phyloP scores from a whole-genome alignment of 2,888 invertebrate genomes.

The Limnephilus lunatus region DNA sequence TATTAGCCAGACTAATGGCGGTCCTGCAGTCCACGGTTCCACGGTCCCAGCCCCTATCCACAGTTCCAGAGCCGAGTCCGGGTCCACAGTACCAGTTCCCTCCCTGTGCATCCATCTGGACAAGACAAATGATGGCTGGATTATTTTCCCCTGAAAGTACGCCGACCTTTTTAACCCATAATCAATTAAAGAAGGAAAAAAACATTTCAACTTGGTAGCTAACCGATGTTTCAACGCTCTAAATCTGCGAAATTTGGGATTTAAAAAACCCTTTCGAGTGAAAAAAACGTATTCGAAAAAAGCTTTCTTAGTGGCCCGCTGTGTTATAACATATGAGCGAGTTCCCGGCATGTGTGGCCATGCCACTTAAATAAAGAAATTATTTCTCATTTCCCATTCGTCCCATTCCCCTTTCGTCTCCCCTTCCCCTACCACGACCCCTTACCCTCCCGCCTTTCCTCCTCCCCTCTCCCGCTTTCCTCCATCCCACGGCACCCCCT shows the following conservation, averaged over 20 bases:
- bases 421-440: too few relatives aligned
- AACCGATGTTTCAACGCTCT: background rate
- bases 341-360: too few relatives aligned
- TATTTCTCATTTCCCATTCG: too few relatives aligned
- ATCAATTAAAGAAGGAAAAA: background rate
- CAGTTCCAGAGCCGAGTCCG: background rate
- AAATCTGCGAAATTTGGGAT: background rate
- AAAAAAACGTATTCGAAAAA: too few relatives aligned
- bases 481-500: too few relatives aligned
- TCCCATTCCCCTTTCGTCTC: too few relatives aligned
- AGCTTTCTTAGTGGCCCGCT: too few relatives aligned
- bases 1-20: background rate
- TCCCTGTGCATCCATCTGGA: background rate
- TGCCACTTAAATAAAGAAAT: too few relatives aligned
- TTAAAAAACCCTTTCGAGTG: too few relatives aligned
- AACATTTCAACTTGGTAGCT: background rate
- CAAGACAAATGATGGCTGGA: background rate
- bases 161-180: slow-evolving; percentile 2
- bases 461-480: too few relatives aligned
- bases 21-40: background rate
- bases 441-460: too few relatives aligned
- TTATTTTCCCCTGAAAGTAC: background rate
- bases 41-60: background rate
- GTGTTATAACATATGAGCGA: too few relatives aligned
- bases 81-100: background rate